These are phyloP conservation scores for Echiichthys vipera DNA, from an alignment of 2,797 vertebrate species.

Conservation along the genomic window DNA sequence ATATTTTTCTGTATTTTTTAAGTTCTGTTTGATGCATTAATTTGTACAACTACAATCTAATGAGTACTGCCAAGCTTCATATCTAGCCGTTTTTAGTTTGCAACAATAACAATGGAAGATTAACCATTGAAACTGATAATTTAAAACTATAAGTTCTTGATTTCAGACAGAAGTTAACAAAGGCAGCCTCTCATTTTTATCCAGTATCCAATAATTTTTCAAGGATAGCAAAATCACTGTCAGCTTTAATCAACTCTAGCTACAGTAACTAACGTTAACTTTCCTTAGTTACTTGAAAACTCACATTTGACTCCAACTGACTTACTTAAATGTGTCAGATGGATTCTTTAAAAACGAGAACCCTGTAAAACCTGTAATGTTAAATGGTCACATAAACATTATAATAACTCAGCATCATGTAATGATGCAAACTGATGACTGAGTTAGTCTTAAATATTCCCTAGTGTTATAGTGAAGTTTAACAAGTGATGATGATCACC, in stretches of 20 bases:
- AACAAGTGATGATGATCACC: too few species aligned
- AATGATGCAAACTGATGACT: background rate
- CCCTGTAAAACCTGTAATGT: background rate
- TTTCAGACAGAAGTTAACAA: background rate
- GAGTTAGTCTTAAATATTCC: background rate
- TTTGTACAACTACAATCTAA: background rate
- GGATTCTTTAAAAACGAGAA: background rate
- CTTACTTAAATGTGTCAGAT: background rate
- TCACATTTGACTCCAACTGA: background rate
- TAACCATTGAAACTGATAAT: background rate
- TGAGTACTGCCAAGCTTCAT: background rate
- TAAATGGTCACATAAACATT: background rate
- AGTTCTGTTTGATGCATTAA: background rate
- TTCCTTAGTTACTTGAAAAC: background rate
- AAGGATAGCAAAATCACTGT: background rate
- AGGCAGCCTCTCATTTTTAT: background rate
- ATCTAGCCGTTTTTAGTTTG: background rate
- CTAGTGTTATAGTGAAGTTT: background rate
- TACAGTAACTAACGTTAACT: background rate
- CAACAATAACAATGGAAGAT: background rate
- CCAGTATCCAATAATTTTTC: background rate
- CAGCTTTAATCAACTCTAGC: background rate
- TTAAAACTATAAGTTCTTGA: background rate
- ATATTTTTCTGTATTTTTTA: background rate
- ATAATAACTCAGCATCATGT: background rate